Conservation (phyloP, 2,113 vertebrate species). For the Lagenorhynchus albirostris region DNA sequence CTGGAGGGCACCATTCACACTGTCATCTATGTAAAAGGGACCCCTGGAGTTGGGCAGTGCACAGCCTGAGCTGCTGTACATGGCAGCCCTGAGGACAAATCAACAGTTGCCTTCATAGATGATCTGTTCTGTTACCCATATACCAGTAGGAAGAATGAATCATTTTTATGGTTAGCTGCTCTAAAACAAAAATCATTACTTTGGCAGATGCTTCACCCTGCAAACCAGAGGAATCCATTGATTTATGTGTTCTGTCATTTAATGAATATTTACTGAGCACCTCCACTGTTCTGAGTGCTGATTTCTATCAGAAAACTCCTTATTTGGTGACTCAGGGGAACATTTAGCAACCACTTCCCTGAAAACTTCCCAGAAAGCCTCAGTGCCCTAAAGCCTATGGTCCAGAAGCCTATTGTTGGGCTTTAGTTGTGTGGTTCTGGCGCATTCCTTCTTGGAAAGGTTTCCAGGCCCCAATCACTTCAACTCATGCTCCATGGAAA, state of each 20-base stretch:
- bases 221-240: background rate
- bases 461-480: background rate
- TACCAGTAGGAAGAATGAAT: background rate
- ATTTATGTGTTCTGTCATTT: background rate
- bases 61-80: background rate
- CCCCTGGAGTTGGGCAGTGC: background rate
- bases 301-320: background rate
- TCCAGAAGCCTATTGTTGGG: background rate
- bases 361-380: background rate
- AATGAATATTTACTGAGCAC: background rate
- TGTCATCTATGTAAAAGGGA: background rate
- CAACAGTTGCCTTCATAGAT: background rate
- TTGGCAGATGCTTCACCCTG: background rate
- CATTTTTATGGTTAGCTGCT: background rate
- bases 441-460: background rate
- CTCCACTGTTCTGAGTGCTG: background rate
- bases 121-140: background rate
- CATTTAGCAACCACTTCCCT: background rate
- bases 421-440: background rate
- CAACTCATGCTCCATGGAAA: background rate
- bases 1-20: background rate
- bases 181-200: background rate
- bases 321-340: background rate
- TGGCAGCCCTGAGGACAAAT: background rate
- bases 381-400: accelerated